phyloP scores from a whole-genome alignment of 2,797 vertebrate species.

The Hephaestus fuliginosus region DNA sequence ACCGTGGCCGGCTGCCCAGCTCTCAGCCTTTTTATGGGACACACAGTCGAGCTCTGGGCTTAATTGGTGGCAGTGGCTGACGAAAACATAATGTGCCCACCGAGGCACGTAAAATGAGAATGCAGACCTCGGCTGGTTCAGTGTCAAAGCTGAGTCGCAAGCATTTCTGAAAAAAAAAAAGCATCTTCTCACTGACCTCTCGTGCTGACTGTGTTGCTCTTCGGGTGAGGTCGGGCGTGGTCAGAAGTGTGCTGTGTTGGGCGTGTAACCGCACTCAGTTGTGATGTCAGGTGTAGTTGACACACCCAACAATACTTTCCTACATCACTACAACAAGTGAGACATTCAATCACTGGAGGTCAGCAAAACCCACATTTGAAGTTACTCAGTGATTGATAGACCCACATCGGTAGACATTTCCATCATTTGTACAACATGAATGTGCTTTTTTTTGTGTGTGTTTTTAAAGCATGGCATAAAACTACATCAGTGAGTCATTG shows the following conservation, averaged over 20 bases:
- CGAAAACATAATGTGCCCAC: conserved; percentile 61
- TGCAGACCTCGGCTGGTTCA: conserved; percentile 1
- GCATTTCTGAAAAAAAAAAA: not conserved
- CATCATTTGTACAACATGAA: conserved; percentile 12
- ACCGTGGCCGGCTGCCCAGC: conserved; percentile 63
- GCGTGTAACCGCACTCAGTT: not conserved
- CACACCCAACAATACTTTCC: not conserved
- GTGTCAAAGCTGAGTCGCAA: conserved; percentile 2
- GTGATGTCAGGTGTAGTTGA: conserved; percentile 13
- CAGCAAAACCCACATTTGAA: conserved; percentile 8
- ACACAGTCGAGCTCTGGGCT: conserved; percentile 40
- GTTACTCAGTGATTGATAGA: not conserved
- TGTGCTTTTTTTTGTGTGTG: not conserved
- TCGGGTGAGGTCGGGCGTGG: conserved; percentile 16
- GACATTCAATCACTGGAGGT: not conserved
- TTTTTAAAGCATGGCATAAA: not conserved
- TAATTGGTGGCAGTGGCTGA: conserved; percentile 55
- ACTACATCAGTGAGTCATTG: not conserved
- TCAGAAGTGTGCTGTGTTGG: not conserved
- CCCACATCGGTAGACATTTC: not conserved
- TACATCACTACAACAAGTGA: conserved; percentile 1
- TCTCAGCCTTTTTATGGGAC: conserved; percentile 62
- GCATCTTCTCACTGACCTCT: not conserved
- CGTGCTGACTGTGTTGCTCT: not conserved
- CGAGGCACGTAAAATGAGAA: conserved; percentile 33